These are phyloP conservation scores for Oreotrochilus melanogaster DNA, from an alignment of 2,113 vertebrate genomes.

Conservation along the genomic window DNA sequence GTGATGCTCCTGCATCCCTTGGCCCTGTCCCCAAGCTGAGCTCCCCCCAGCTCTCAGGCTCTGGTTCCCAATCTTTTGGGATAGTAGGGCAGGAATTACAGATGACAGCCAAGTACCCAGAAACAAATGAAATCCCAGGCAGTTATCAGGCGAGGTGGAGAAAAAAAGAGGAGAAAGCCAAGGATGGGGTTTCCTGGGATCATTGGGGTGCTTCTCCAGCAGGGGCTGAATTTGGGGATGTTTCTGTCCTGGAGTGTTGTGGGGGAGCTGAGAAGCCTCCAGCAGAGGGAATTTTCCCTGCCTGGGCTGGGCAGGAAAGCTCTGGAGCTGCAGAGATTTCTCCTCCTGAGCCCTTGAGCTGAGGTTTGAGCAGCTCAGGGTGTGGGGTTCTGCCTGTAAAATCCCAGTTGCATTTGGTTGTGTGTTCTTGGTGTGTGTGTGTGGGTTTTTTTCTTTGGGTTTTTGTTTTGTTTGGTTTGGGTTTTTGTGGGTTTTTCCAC, in stretches of 20 bases:
- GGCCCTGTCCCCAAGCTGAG: accelerated
- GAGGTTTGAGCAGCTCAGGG: background rate
- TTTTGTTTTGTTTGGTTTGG: no score
- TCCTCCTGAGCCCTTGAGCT: background rate
- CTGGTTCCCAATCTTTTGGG: background rate
- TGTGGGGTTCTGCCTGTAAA: background rate
- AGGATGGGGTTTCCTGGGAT: background rate
- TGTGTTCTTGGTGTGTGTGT: background rate
- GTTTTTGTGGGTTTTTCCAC: background rate
- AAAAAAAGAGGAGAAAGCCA: background rate
- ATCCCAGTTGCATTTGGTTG: background rate
- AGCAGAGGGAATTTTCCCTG: background rate
- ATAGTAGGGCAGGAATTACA: background rate
- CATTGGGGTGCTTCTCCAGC: background rate
- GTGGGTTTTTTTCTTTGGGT: no score
- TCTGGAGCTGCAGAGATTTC: no score
- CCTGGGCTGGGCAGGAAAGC: background rate
- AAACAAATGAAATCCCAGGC: background rate
- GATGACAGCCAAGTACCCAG: background rate
- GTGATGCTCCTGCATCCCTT: background rate
- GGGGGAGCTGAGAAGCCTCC: background rate
- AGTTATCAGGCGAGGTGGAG: background rate
- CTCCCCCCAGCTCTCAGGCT: background rate
- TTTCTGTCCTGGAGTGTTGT: background rate
- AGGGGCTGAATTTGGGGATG: accelerated